Conservation (phyloP, 92 coral and sea anemone genomes). For the Phymanthus crucifer region DNA sequence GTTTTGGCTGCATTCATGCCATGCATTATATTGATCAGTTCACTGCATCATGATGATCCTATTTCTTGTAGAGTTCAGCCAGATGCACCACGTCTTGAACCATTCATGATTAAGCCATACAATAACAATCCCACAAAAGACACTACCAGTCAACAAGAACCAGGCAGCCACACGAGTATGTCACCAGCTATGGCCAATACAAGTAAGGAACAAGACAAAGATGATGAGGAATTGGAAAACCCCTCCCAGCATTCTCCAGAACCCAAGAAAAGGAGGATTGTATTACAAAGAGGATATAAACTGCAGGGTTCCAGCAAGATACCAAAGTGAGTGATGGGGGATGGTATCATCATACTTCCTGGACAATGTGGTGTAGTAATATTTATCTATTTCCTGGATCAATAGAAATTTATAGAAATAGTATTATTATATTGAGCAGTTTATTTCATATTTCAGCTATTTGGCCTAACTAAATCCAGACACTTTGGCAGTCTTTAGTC, state of each 20-base stretch:
- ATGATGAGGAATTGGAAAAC: not conserved
- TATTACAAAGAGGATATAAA: slow-evolving; percentile 64
- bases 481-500: too few relatives aligned
- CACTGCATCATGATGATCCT: not conserved
- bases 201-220: not conserved
- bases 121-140: slow-evolving; percentile 8
- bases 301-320: slow-evolving; percentile 26
- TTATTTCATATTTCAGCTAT: too few relatives aligned
- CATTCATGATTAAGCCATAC: slow-evolving; percentile 20
- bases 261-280: slow-evolving; percentile 74
- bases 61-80: slow-evolving; percentile 61
- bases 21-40: not conserved
- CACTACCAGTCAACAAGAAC: slow-evolving; percentile 29
- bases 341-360: not conserved
- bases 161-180: not conserved
- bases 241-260: slow-evolving; percentile 3
- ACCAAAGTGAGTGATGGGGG: not conserved
- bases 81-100: slow-evolving; percentile 87
- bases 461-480: too few relatives aligned
- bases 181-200: not conserved
- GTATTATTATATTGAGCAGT: too few relatives aligned
- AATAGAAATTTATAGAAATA: too few relatives aligned
- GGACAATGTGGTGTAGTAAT: too few relatives aligned
- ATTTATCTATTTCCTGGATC: too few relatives aligned
- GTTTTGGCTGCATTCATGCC: too few relatives aligned